Conservation (phyloP, 2,797 vertebrate species). For the Galago senegalensis region DNA sequence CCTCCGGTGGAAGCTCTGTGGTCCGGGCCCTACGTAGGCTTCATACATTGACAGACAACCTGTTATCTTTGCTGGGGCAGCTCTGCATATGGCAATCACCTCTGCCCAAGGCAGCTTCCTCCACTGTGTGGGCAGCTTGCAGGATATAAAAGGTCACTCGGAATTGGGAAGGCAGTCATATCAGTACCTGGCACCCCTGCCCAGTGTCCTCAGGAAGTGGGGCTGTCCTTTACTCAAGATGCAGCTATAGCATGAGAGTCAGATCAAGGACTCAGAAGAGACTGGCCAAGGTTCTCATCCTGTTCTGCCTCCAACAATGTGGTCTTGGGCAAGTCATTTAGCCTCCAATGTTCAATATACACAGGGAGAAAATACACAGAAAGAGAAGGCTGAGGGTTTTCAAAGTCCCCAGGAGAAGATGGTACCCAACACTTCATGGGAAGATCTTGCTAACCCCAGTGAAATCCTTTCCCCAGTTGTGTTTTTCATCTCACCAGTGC, state of each 20-base stretch:
- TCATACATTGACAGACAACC: constrained; percentile 88
- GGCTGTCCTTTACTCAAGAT: not conserved
- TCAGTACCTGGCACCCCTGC: constrained; percentile 51
- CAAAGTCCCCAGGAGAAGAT: not conserved
- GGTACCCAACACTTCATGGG: not conserved
- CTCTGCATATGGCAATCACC: constrained; percentile 75
- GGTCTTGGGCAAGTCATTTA: constrained; percentile 56
- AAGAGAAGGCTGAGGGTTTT: not conserved
- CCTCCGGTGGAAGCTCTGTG: constrained; percentile 88
- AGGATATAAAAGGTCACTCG: constrained; percentile 72
- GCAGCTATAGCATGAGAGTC: not conserved
- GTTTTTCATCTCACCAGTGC: not conserved
- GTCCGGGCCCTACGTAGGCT: constrained; percentile 85
- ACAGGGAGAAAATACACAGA: not conserved
- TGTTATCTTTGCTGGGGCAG: constrained; percentile 87
- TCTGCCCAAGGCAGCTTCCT: constrained; percentile 68
- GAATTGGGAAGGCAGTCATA: constrained; percentile 2
- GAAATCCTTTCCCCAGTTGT: not conserved
- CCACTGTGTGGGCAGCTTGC: constrained; percentile 69
- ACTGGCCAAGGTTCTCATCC: constrained; percentile 26
- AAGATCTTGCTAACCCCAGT: not conserved
- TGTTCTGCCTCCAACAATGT: not conserved
- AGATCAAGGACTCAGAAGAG: not conserved
- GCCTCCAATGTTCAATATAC: not conserved
- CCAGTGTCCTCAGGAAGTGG: not conserved